Evolutionary conservation across 2,888 invertebrate genomes (phyloP).

Genomic region (Dryomyza anilis): DNA sequence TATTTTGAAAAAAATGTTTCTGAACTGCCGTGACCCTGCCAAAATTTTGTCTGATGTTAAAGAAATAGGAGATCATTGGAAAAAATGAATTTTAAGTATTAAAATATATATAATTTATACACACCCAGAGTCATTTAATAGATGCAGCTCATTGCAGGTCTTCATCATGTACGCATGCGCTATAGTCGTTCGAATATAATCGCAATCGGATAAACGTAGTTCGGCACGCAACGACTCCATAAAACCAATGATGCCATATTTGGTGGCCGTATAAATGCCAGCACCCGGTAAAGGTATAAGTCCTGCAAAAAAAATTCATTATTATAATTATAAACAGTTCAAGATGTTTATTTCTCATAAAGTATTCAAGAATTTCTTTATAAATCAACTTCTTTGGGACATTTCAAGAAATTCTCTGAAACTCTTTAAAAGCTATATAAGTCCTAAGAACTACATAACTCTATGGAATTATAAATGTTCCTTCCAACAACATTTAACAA

Average conservation of each 20-base stretch:
- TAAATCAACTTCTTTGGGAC: too few relatives aligned
- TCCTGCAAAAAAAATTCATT: conserved; percentile 38
- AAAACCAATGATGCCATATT: conserved; percentile 62
- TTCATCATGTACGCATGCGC: conserved; percentile 62
- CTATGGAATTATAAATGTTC: too few relatives aligned
- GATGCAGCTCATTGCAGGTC: conserved; percentile 57
- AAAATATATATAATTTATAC: conserved; percentile 12
- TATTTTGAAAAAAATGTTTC: too few relatives aligned
- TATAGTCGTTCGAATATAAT: conserved; percentile 56
- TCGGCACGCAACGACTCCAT: conserved; percentile 59
- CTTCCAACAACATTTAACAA: too few relatives aligned
- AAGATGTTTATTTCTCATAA: too few relatives aligned
- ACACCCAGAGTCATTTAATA: conserved; percentile 57
- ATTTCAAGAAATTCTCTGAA: background rate
- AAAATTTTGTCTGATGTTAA: too few relatives aligned
- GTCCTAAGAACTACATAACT: too few relatives aligned
- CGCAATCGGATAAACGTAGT: conserved; percentile 56
- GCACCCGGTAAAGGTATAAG: conserved; percentile 55
- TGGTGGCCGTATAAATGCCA: conserved; percentile 61
- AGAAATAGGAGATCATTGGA: background rate
- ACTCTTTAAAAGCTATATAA: background rate
- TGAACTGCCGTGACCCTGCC: too few relatives aligned
- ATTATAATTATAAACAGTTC: too few relatives aligned
- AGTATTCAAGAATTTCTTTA: too few relatives aligned
- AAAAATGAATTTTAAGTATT: background rate